These are phyloP conservation scores for Pyrrhura leucotis DNA, from an alignment of 2,797 vertebrate genomes.

Conservation along the genomic window DNA sequence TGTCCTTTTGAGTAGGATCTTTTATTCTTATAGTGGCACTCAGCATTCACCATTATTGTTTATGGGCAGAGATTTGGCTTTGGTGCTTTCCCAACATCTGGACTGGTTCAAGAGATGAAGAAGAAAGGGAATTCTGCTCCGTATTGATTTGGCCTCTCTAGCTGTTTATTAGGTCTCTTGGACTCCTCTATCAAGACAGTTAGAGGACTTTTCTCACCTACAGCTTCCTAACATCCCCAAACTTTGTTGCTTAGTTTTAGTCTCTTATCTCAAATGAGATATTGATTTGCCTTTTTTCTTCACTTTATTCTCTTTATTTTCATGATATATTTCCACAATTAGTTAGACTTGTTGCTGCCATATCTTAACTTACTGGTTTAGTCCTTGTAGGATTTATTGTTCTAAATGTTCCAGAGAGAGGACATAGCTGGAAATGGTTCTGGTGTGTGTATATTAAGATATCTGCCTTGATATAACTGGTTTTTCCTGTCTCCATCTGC, in stretches of 20 bases:
- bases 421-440: not conserved
- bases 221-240: not conserved
- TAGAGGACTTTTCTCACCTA: not conserved
- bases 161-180: not conserved
- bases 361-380: not conserved
- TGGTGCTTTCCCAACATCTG: not conserved
- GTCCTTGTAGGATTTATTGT: not conserved
- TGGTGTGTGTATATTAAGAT: not conserved
- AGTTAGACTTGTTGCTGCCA: not conserved
- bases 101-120: not conserved
- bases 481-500: slow-evolving; percentile 68
- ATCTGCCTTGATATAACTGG: not conserved
- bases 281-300: not conserved
- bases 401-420: not conserved
- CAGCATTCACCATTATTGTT: not conserved
- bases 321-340: not conserved
- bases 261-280: not conserved
- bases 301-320: not conserved
- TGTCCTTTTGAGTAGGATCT: not conserved
- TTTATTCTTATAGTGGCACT: not conserved
- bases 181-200: not conserved
- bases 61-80: not conserved
- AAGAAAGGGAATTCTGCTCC: not conserved
- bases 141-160: not conserved
- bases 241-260: not conserved